A percentile compares a stretch with the other conserved stretches of the same genome.
Evolutionary conservation across 2,888 invertebrate genomes (phyloP).

Genomic region (Malacosoma neustria): DNA sequence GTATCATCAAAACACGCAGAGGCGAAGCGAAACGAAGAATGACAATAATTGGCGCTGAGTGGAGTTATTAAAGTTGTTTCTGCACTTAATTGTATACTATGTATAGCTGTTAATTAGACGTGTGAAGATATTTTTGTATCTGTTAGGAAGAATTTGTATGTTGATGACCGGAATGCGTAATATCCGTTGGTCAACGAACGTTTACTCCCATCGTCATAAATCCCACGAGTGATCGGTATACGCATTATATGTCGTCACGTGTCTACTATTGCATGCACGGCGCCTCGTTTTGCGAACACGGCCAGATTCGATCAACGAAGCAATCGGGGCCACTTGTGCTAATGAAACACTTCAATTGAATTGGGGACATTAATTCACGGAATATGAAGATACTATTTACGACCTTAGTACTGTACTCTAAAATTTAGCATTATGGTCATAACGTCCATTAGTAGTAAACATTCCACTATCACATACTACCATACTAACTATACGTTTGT

Average conservation of each 20-base stretch:
- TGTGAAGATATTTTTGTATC: background rate
- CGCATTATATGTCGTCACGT: no score
- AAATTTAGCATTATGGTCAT: slow-evolving; percentile 9
- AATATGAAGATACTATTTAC: slow-evolving; percentile 49
- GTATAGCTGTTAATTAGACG: background rate
- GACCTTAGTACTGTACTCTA: slow-evolving; percentile 28
- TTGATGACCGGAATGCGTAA: background rate
- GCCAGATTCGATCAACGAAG: slow-evolving; percentile 57
- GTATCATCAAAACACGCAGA: background rate
- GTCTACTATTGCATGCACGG: slow-evolving; percentile 9
- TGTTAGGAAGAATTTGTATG: background rate
- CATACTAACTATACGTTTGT: no score
- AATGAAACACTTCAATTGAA: slow-evolving; percentile 74
- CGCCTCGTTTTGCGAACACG: slow-evolving; percentile 45
- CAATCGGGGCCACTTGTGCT: slow-evolving; percentile 74
- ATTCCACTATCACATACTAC: no score
- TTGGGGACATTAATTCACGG: slow-evolving; percentile 70
- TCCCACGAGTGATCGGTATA: no score
- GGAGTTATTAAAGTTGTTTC: no score
- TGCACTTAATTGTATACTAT: background rate
- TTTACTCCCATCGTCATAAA: slow-evolving; percentile 5
- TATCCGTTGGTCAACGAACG: slow-evolving; percentile 4
- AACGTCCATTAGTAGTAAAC: no score
- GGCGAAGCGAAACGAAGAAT: background rate
- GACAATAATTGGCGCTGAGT: background rate